Conservation (phyloP, 2,888 invertebrate genomes). For the Sabatieria punctata region DNA sequence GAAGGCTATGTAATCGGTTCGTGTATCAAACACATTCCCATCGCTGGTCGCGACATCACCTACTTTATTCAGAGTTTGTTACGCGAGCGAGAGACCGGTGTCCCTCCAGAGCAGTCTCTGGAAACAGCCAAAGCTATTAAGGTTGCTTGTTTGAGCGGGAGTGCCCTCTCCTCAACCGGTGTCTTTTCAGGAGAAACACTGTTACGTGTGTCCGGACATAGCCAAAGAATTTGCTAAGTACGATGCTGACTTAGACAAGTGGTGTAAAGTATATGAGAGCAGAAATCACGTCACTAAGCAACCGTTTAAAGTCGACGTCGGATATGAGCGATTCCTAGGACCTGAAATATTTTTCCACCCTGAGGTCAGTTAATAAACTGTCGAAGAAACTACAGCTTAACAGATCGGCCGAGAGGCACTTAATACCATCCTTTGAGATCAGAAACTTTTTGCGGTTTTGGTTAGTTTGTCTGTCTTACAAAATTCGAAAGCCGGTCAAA, state of each 20-base stretch:
- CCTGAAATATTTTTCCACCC: constrained; percentile 99
- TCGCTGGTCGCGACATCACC: constrained; percentile 90
- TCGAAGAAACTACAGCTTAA: too few relatives aligned
- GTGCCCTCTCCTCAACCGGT: neutral
- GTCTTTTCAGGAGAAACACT: constrained; percentile 52
- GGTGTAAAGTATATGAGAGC: constrained; percentile 79
- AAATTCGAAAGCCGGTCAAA: too few relatives aligned
- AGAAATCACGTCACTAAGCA: constrained; percentile 76
- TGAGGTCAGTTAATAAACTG: constrained; percentile 56
- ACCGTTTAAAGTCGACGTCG: constrained; percentile 82
- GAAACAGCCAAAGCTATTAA: constrained; percentile 99
- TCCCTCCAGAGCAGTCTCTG: constrained; percentile 94
- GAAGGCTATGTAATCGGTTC: constrained; percentile 99
- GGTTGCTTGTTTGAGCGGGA: constrained; percentile 21
- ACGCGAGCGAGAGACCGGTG: constrained; percentile 73
- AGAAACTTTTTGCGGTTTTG: too few relatives aligned
- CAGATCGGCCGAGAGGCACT: too few relatives aligned
- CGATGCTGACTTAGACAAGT: constrained; percentile 80
- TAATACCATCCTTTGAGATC: too few relatives aligned
- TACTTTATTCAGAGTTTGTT: constrained; percentile 94
- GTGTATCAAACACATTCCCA: constrained; percentile 99
- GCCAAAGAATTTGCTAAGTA: constrained; percentile 98
- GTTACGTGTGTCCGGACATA: constrained; percentile 96
- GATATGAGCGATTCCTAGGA: constrained; percentile 88
- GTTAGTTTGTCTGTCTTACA: too few relatives aligned